These are phyloP conservation scores for Rhynchomys soricoides DNA, from an alignment of 2,113 vertebrate genomes.

Conservation along the genomic window DNA sequence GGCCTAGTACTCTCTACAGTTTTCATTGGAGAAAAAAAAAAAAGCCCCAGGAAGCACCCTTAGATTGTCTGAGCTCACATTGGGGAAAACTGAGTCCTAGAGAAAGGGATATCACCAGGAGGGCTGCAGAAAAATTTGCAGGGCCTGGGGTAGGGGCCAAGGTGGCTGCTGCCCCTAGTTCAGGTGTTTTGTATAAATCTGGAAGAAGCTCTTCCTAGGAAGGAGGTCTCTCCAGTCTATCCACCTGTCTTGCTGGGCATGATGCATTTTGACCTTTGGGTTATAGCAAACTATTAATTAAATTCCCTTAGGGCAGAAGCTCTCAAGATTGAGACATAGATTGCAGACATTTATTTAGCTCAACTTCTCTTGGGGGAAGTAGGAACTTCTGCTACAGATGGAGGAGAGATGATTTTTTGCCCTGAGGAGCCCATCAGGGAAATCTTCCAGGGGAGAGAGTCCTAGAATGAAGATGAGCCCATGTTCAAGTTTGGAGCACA, in stretches of 20 bases:
- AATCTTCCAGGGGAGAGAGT: not conserved
- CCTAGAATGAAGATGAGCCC: not conserved
- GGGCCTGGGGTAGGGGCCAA: not conserved
- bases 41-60: not conserved
- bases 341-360: not conserved
- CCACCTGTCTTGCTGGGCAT: not conserved
- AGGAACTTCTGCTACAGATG: not conserved
- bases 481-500: not conserved
- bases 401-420: not conserved
- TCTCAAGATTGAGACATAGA: not conserved
- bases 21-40: not conserved
- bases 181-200: not conserved
- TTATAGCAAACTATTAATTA: not conserved
- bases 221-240: not conserved
- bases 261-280: not conserved
- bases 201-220: not conserved
- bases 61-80: not conserved
- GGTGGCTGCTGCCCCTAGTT: not conserved
- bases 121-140: not conserved
- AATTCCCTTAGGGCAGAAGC: not conserved
- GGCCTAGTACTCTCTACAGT: not conserved
- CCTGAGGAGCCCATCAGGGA: not conserved
- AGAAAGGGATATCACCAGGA: not conserved
- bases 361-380: not conserved
- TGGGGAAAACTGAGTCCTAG: not conserved